Conservation (phyloP, 2,888 invertebrate genomes). For the Drosophila atroscutellata region DNA sequence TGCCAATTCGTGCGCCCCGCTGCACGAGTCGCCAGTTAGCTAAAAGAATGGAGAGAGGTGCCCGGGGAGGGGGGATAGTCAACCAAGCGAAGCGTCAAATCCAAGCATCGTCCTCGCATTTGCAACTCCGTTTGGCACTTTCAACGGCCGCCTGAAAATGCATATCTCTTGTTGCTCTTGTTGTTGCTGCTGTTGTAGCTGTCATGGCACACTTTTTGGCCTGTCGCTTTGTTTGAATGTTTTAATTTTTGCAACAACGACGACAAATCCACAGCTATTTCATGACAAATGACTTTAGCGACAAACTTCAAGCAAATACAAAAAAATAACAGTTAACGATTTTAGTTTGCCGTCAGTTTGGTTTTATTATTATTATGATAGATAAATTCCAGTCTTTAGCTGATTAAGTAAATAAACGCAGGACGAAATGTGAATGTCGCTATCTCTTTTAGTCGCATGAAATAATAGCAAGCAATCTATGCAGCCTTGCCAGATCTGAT, state of each 20-base stretch:
- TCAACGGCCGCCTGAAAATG: constrained; percentile 24
- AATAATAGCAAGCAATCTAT: not conserved
- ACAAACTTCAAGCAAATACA: constrained; percentile 57
- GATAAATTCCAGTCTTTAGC: not conserved
- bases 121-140: constrained; percentile 67
- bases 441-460: not conserved
- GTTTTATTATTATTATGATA: not conserved
- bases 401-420: not conserved
- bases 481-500: not conserved
- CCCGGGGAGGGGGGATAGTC: constrained; percentile 1
- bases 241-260: constrained; percentile 53
- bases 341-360: not conserved
- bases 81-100: constrained; percentile 71
- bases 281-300: constrained; percentile 75
- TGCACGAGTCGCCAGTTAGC: constrained; percentile 60
- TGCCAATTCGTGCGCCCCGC: constrained; percentile 56
- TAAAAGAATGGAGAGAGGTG: constrained; percentile 6
- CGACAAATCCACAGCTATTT: constrained; percentile 7
- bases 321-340: not conserved
- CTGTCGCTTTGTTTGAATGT: constrained; percentile 55
- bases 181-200: constrained; percentile 18
- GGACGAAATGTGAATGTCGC: not conserved
- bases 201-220: constrained; percentile 70
- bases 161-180: not conserved
- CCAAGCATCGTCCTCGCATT: constrained; percentile 61